Conservation (phyloP, 92 coral and sea anemone species). For the Diadumene lineata region DNA sequence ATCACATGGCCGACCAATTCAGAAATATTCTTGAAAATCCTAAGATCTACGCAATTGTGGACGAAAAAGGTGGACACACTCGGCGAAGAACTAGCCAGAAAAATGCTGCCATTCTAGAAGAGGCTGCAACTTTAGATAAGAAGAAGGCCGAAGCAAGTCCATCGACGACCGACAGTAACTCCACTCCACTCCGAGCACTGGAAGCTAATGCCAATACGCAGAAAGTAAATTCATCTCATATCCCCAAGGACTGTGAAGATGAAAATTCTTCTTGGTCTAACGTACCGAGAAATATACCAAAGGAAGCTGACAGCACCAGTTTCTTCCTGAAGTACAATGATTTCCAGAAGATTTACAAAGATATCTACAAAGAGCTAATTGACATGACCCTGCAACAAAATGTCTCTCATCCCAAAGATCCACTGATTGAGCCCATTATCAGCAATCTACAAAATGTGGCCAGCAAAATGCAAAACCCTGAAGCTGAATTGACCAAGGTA, state of each 20-base stretch:
- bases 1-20: conserved; percentile 35
- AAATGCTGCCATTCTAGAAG: too few relatives aligned
- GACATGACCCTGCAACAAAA: conserved; percentile 10
- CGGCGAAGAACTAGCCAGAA: too few relatives aligned
- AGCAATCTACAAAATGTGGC: conserved; percentile 1
- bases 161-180: too few relatives aligned
- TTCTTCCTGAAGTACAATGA: conserved; percentile 8
- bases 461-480: conserved; percentile 19
- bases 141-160: too few relatives aligned
- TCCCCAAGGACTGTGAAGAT: too few relatives aligned
- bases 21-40: conserved; percentile 52
- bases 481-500: conserved; percentile 5
- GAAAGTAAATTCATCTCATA: too few relatives aligned
- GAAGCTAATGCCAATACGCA: too few relatives aligned
- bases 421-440: conserved; percentile 7
- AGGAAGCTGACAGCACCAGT: neutral
- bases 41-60: conserved; percentile 31
- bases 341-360: conserved; percentile 15
- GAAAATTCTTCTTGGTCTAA: too few relatives aligned
- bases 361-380: conserved; percentile 29
- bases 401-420: neutral
- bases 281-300: neutral
- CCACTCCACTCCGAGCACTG: too few relatives aligned
- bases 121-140: too few relatives aligned
- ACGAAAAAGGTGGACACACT: neutral